These are phyloP conservation scores for Tachina fera DNA, from an alignment of 2,888 invertebrate species.

Conservation along the genomic window DNA sequence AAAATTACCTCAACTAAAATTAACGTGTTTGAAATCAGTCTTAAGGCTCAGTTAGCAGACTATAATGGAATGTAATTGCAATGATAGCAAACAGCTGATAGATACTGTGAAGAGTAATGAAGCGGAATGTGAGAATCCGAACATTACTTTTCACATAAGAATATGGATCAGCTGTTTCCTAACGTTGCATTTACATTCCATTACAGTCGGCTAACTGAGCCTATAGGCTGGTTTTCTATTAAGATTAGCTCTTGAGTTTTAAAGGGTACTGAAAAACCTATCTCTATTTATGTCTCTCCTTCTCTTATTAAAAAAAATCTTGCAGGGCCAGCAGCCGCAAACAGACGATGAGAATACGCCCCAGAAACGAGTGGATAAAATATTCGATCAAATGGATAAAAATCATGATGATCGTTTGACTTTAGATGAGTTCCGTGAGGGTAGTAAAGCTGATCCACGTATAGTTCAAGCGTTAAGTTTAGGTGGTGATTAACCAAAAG, in stretches of 20 bases:
- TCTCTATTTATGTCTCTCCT: not conserved
- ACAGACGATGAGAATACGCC: constrained; percentile 94
- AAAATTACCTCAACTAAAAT: no score
- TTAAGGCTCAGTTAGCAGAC: no score
- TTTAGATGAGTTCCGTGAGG: constrained; percentile 97
- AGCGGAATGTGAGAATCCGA: no score
- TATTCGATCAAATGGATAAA: constrained; percentile 99
- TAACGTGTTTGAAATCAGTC: no score
- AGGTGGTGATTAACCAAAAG: constrained; percentile 86
- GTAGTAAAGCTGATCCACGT: constrained; percentile 97
- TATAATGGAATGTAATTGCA: no score
- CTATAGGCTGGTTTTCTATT: no score
- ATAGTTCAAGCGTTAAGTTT: constrained; percentile 96
- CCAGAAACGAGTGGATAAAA: constrained; percentile 97
- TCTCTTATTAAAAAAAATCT: not conserved
- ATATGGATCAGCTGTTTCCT: no score
- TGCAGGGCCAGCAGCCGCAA: constrained; percentile 92
- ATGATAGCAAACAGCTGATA: no score
- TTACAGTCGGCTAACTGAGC: no score
- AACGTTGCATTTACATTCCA: no score
- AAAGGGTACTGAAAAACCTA: not conserved
- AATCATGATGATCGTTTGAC: constrained; percentile 98
- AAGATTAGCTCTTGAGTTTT: not conserved
- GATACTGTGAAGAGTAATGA: no score
- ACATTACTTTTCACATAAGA: no score